Percentiles rank a stretch among this genome's conserved stretches.
Conservation (phyloP, 2,888 invertebrate species). For the Sesia apiformis region DNA sequence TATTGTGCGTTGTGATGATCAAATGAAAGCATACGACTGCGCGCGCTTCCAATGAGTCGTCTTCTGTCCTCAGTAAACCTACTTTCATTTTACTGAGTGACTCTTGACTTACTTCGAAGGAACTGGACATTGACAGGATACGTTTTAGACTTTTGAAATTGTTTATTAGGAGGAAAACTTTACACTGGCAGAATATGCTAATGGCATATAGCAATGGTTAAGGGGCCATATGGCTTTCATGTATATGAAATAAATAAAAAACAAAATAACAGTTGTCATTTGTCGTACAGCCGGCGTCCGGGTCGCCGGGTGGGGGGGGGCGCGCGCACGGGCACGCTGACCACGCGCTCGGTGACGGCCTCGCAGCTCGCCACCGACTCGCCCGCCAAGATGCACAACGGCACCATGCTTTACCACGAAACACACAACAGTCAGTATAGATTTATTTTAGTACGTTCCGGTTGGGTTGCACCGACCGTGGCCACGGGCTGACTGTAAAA, state of each 20-base stretch:
- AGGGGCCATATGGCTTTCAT: too few relatives aligned
- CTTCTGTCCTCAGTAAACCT: too few relatives aligned
- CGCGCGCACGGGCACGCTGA: conserved; percentile 86
- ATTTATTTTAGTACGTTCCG: too few relatives aligned
- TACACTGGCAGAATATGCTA: background rate
- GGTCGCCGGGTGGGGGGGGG: conserved; percentile 46
- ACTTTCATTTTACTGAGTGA: too few relatives aligned
- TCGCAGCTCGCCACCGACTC: conserved; percentile 94
- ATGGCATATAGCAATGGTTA: background rate
- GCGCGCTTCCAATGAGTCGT: too few relatives aligned
- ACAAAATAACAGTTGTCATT: background rate
- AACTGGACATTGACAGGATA: too few relatives aligned
- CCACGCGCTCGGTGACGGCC: conserved; percentile 92
- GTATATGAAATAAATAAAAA: background rate
- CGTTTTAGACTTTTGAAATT: background rate
- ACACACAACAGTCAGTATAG: conserved; percentile 74
- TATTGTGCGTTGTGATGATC: too few relatives aligned
- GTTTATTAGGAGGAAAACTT: too few relatives aligned
- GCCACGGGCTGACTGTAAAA: too few relatives aligned
- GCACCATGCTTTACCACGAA: conserved; percentile 76
- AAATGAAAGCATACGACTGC: too few relatives aligned
- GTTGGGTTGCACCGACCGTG: too few relatives aligned
- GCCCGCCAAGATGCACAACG: conserved; percentile 88
- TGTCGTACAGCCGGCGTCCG: conserved; percentile 33
- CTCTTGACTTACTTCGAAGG: too few relatives aligned